A percentile compares a stretch with the other conserved stretches of the same genome.
Conservation (phyloP, 2,888 invertebrate species). For the Dorcus parallelipipedus region DNA sequence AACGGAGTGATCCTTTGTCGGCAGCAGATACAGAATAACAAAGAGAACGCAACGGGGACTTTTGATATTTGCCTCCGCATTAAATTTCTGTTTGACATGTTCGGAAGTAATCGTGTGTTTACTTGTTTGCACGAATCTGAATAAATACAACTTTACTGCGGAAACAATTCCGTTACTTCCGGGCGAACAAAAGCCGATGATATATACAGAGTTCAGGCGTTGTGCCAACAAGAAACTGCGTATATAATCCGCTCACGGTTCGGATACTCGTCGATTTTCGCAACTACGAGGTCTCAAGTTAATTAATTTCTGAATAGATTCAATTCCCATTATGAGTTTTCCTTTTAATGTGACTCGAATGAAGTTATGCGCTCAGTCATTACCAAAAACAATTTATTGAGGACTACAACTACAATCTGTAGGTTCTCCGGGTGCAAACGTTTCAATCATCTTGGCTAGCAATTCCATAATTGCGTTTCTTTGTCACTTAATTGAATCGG, state of each 20-base stretch:
- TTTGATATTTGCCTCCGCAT: no score
- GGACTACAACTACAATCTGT: neutral
- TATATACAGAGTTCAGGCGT: no score
- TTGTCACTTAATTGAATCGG: constrained; percentile 11
- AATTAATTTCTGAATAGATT: constrained; percentile 29
- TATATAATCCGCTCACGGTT: constrained; percentile 14
- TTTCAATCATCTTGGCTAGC: constrained; percentile 6
- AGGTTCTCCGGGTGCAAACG: neutral
- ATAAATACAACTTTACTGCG: no score
- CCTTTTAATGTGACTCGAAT: constrained; percentile 23
- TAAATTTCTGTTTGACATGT: no score
- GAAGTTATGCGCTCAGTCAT: constrained; percentile 13
- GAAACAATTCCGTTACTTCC: no score
- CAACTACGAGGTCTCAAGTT: constrained; percentile 19
- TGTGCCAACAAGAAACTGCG: neutral
- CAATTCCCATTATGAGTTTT: constrained; percentile 26
- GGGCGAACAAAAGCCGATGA: no score
- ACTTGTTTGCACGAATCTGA: no score
- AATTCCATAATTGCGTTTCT: constrained; percentile 13
- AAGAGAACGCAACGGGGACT: no score
- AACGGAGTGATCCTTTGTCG: no score
- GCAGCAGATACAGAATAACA: no score
- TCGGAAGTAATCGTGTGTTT: no score
- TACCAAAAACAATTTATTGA: constrained; percentile 5
- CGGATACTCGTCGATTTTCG: constrained; percentile 16